A percentile compares a stretch with the other conserved stretches of the same genome.
These are phyloP conservation scores for Adrianichthys oophorus DNA, from an alignment of 2,797 vertebrate genomes.

Conservation along the genomic window DNA sequence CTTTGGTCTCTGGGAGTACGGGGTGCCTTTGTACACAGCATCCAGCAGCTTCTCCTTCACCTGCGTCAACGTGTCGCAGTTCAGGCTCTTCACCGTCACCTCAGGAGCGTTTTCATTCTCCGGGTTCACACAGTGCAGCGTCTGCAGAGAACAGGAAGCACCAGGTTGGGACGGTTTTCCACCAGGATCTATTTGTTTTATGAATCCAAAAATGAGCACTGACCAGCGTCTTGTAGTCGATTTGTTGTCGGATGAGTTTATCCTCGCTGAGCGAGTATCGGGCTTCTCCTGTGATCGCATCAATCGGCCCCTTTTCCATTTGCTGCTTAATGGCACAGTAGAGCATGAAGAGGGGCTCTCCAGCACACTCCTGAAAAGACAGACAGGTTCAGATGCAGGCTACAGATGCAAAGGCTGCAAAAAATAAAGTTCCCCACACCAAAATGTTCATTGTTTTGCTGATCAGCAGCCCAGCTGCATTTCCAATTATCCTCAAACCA, in stretches of 20 bases:
- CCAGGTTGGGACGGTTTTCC: too few species aligned
- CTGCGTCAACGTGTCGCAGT: conserved; percentile 97
- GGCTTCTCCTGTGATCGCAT: conserved; percentile 96
- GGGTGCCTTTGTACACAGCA: conserved; percentile 95
- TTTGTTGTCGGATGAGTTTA: conserved; percentile 98
- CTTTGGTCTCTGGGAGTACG: conserved; percentile 96
- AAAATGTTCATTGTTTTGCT: conserved; percentile 29
- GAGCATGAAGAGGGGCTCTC: conserved; percentile 90
- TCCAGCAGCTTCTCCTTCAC: conserved; percentile 98
- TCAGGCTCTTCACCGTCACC: conserved; percentile 94
- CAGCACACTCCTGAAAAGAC: conserved; percentile 60
- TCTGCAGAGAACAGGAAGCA: conserved; percentile 71
- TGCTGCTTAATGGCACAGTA: conserved; percentile 99
- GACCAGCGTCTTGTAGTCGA: conserved; percentile 99
- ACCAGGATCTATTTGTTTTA: not conserved
- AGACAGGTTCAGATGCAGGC: conserved; percentile 14
- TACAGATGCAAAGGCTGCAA: conserved; percentile 20
- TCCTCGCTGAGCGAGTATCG: conserved; percentile 98
- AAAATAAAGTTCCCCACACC: conserved; percentile 12
- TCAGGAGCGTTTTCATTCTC: conserved; percentile 95
- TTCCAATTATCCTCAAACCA: conserved; percentile 39
- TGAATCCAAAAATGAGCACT: conserved; percentile 51
- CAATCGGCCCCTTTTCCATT: conserved; percentile 99
- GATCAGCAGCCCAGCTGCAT: conserved; percentile 38
- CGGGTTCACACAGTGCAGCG: conserved; percentile 96